A percentile compares a stretch with the other conserved stretches of the same genome.
These are phyloP conservation scores for Bucorvus abyssinicus DNA, from an alignment of 2,797 vertebrate species.

Conservation along the genomic window DNA sequence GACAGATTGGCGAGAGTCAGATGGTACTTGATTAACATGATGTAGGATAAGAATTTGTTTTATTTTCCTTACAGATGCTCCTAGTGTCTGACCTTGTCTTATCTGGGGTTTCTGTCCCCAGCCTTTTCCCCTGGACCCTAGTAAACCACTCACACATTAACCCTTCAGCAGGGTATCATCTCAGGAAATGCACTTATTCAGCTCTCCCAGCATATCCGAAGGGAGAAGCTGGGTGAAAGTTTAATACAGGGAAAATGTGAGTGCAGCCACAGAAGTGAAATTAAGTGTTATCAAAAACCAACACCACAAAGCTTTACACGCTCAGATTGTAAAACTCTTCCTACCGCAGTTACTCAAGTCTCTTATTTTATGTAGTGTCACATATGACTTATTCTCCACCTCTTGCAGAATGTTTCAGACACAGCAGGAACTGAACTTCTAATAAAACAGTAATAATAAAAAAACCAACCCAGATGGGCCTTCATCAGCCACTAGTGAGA, in stretches of 20 bases:
- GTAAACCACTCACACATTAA: neutral
- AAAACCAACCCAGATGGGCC: neutral
- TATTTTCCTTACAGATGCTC: neutral
- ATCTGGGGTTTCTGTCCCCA: neutral
- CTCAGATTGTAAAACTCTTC: constrained; percentile 18
- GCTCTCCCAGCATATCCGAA: neutral
- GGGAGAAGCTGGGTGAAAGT: neutral
- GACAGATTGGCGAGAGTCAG: neutral
- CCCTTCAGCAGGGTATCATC: neutral
- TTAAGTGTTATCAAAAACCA: constrained; percentile 2
- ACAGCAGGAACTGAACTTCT: neutral
- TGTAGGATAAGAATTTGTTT: neutral
- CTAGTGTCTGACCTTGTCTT: neutral
- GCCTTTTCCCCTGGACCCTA: neutral
- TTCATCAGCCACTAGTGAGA: neutral
- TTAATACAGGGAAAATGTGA: neutral
- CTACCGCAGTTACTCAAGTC: neutral
- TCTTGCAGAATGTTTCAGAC: neutral
- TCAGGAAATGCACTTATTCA: neutral
- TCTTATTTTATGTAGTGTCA: constrained; percentile 31
- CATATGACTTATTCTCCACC: constrained; percentile 16
- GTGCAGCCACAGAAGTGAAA: neutral
- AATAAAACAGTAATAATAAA: constrained; percentile 17
- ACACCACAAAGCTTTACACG: neutral
- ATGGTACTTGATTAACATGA: neutral